phyloP scores from a whole-genome alignment of 2,797 vertebrate genomes.

The Todus mexicanus region DNA sequence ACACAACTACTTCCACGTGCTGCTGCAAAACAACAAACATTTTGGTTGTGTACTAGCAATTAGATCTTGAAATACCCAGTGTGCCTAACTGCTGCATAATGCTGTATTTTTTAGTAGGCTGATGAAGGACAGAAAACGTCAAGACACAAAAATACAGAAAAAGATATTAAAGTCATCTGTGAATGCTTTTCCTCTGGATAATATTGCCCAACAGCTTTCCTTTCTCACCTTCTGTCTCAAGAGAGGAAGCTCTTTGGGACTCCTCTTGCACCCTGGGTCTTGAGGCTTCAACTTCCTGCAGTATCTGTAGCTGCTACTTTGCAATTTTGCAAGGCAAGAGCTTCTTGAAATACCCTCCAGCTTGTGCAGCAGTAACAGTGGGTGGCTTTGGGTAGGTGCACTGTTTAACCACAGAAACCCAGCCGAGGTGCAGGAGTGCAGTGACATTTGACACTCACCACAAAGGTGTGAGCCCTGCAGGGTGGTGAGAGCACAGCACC shows the following conservation, averaged over 20 bases:
- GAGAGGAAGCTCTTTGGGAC: neutral
- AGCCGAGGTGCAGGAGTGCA: fast-evolving
- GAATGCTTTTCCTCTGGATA: fast-evolving
- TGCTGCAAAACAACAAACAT: neutral
- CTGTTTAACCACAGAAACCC: neutral
- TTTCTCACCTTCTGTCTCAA: neutral
- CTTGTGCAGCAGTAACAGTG: neutral
- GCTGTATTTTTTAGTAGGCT: neutral
- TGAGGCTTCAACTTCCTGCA: neutral
- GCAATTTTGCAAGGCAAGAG: neutral
- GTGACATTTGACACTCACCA: neutral
- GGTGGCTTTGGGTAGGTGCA: neutral
- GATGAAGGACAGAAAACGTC: neutral
- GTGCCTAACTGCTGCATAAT: neutral
- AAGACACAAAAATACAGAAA: neutral
- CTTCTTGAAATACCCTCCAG: neutral
- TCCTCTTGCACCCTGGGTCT: fast-evolving
- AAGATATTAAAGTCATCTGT: neutral
- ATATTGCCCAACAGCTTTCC: neutral
- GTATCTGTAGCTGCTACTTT: neutral
- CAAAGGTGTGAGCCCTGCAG: fast-evolving
- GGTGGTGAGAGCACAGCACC: too few relatives aligned
- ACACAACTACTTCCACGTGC: neutral
- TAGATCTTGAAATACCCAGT: neutral
- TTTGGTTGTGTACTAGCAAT: neutral